These are phyloP conservation scores for Acipenser oxyrinchus DNA, from an alignment of 2,797 vertebrate species.

Conservation along the genomic window DNA sequence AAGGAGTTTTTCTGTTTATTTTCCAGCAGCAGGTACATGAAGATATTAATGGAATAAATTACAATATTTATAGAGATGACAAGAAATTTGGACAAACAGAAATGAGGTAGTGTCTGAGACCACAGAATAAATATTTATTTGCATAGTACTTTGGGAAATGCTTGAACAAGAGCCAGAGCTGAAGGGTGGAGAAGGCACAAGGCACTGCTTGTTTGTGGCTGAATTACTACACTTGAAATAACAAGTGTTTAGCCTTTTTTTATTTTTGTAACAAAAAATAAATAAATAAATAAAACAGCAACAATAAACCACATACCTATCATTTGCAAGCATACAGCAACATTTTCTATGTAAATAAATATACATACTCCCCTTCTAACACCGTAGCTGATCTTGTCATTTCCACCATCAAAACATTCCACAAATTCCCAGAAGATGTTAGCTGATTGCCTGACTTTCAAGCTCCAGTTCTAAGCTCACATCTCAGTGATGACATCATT, in stretches of 20 bases:
- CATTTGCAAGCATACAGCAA: no score
- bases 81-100: constrained; percentile 48
- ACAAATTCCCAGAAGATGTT: background rate
- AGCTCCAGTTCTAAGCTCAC: no score
- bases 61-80: constrained; percentile 33
- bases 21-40: constrained; percentile 29
- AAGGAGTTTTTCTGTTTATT: constrained; percentile 29
- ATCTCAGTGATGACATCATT: no score
- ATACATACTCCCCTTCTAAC: background rate
- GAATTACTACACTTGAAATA: constrained; percentile 3
- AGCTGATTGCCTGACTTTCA: no score
- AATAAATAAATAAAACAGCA: background rate
- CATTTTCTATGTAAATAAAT: no score
- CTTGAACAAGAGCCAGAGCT: constrained; percentile 39
- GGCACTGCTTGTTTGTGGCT: constrained; percentile 33
- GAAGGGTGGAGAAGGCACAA: constrained; percentile 38
- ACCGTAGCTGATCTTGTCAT: background rate
- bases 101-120: constrained; percentile 60
- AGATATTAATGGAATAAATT: constrained; percentile 41
- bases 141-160: constrained; percentile 36
- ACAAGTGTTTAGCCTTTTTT: background rate
- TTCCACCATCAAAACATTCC: background rate
- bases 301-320: background rate
- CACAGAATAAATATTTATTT: constrained; percentile 56
- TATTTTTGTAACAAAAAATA: background rate